Evolutionary conservation across 2,113 vertebrate species (phyloP), one percentile per base, ranked within the genome.

Genomic region (Pterophyllum scalare): DNA sequence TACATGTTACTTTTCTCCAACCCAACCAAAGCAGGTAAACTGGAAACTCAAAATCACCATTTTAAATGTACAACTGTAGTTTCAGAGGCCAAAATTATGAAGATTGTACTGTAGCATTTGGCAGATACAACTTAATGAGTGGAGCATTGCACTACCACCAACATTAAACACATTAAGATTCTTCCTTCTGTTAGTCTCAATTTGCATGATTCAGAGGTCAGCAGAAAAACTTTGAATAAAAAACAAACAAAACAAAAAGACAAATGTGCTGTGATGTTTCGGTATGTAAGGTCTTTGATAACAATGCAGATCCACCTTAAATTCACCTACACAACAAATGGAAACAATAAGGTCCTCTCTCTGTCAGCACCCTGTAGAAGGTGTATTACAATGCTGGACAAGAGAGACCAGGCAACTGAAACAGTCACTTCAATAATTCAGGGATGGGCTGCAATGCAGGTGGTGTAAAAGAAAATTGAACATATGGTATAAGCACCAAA

Each of bases 381-480:
- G 83, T 84, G 77, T 82, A 88, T 88, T 87, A 82, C 70, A 87
- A 38, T 38, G 79, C 26, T 62, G 83, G 40, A 82, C 46, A 78
- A 81, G 82, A 83, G 91, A 89, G 85, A 79, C 46, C 79, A 81
- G 67, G 88, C 89, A 92, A 88, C 85, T 91, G 85, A 93, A 89
- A 91, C 90, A 62, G 79, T 70, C 78, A 59, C 89, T 81, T 95
- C 78, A 96, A 95, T 95, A 84, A 95, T 95, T 95, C 85, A 95
- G 79, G 75, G 56, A 64, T 43, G 77, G 60, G 72, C 77, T 75
- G 90, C 85, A 31, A 46, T 20, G 82, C 72, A 83, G 74, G 54
- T 5, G 38, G 49, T 54, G 65, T 19, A 15, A 59, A 26, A 49
- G 38, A 38, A 77, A 81, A 86, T 14, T 31, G 15, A 59, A 77